phyloP scores from a whole-genome alignment of 1,140 invertebrate species.

The Drosophila melanica region DNA sequence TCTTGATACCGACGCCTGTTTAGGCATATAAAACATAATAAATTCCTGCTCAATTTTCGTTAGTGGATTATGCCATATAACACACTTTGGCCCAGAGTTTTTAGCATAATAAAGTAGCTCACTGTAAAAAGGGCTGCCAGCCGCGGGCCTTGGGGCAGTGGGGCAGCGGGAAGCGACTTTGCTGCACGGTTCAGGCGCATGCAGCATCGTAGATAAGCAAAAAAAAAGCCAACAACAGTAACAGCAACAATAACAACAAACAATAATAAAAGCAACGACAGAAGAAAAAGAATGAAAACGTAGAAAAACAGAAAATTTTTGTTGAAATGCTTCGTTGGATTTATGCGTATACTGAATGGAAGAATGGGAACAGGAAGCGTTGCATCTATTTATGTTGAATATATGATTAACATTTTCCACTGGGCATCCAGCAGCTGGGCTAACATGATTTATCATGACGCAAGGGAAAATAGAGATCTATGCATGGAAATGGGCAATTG shows the following conservation, averaged over 20 bases:
- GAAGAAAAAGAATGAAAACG: neutral
- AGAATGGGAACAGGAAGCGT: constrained; percentile 17
- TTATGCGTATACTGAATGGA: constrained; percentile 33
- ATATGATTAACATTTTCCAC: constrained; percentile 43
- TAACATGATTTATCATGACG: constrained; percentile 60
- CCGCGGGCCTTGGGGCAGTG: neutral
- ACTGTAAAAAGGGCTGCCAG: constrained; percentile 62
- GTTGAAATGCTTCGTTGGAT: constrained; percentile 54
- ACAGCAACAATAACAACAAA: neutral
- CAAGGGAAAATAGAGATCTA: constrained; percentile 1
- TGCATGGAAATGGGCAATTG: constrained; percentile 29
- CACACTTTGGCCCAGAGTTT: constrained; percentile 77
- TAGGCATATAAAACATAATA: constrained; percentile 80
- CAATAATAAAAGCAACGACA: constrained; percentile 15
- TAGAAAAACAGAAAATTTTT: constrained; percentile 39
- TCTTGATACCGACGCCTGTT: constrained; percentile 45
- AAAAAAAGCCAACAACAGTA: neutral
- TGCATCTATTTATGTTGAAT: constrained; percentile 47
- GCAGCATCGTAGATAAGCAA: constrained; percentile 65
- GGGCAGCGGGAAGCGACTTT: neutral
- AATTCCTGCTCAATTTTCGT: constrained; percentile 81
- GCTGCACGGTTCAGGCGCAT: constrained; percentile 33
- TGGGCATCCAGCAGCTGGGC: constrained; percentile 29
- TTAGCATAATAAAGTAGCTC: constrained; percentile 78
- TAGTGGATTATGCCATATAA: constrained; percentile 82